Percentiles rank a stretch among this genome's conserved stretches.
phyloP scores from a whole-genome alignment of 2,113 vertebrate genomes.

The Crotalus tigris region DNA sequence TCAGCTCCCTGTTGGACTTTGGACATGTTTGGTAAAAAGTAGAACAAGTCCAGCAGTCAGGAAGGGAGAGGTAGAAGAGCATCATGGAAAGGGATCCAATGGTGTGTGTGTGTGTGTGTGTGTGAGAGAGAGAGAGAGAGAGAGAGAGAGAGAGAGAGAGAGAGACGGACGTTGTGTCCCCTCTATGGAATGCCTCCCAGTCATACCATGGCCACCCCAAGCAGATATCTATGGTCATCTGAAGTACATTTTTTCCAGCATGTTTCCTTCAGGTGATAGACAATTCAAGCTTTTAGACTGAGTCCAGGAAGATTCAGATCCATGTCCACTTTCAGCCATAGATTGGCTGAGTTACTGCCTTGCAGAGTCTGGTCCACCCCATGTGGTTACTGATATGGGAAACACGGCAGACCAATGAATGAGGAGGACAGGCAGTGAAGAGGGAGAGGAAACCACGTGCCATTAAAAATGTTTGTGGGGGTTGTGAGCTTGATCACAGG shows the following conservation, averaged over 20 bases:
- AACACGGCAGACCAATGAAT: background rate
- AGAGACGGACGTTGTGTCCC: too few relatives aligned
- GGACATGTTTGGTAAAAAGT: conserved; percentile 25
- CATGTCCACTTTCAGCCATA: background rate
- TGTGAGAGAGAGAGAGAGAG: too few relatives aligned
- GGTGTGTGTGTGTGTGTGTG: background rate
- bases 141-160: too few relatives aligned
- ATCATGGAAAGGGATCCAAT: background rate
- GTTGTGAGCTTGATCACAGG: background rate
- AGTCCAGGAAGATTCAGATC: background rate
- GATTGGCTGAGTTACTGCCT: background rate
- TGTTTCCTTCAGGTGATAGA: background rate
- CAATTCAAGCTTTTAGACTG: background rate
- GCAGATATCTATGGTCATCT: background rate
- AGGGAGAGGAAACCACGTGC: background rate
- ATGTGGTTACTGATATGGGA: background rate
- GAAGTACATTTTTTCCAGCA: background rate
- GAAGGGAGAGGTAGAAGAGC: background rate
- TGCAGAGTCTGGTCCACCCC: background rate
- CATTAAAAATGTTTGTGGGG: background rate
- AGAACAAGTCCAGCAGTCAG: background rate
- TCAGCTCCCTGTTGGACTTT: conserved; percentile 47
- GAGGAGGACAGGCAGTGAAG: background rate
- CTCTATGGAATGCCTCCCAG: background rate
- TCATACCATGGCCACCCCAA: background rate